A percentile compares a stretch with the other conserved stretches of the same genome.
phyloP scores from a whole-genome alignment of 2,888 invertebrate genomes.

The Aporophyla lueneburgensis region DNA sequence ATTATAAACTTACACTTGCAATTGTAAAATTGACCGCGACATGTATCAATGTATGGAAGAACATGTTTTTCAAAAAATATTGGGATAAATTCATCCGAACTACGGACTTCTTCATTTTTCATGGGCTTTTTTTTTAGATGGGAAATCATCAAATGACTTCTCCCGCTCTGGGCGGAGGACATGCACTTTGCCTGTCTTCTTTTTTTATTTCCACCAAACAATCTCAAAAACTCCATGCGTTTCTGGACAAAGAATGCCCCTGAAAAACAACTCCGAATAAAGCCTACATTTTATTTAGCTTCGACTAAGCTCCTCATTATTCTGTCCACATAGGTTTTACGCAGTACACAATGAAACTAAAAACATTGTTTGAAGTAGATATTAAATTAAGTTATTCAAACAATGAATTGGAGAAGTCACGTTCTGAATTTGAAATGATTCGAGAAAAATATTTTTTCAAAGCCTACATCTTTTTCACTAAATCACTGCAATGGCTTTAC shows the following conservation, averaged over 20 bases:
- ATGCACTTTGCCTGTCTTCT: too few relatives aligned
- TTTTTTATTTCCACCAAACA: background rate
- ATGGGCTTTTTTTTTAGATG: too few relatives aligned
- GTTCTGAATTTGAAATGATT: slow-evolving; percentile 13
- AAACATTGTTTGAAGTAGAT: slow-evolving; percentile 3
- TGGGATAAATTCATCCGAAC: too few relatives aligned
- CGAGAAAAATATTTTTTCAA: background rate
- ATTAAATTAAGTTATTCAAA: slow-evolving; percentile 21
- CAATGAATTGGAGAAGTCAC: background rate
- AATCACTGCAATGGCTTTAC: background rate
- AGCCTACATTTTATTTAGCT: slow-evolving; percentile 31
- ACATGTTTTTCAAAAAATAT: too few relatives aligned
- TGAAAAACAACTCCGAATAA: slow-evolving; percentile 14
- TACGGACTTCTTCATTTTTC: too few relatives aligned
- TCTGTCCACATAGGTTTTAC: slow-evolving; percentile 16
- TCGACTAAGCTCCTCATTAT: slow-evolving; percentile 27
- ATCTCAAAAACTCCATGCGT: background rate
- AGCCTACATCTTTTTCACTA: background rate
- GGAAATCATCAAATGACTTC: too few relatives aligned
- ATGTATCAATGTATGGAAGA: too few relatives aligned
- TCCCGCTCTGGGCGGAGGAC: too few relatives aligned
- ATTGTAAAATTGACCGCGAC: too few relatives aligned
- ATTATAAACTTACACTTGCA: too few relatives aligned
- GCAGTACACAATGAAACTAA: slow-evolving; percentile 25
- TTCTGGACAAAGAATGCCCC: background rate